Percentiles rank a stretch among this genome's conserved stretches.
These are phyloP conservation scores for Lanistes nyassanus DNA, from an alignment of 1,140 invertebrate species.

Conservation along the genomic window DNA sequence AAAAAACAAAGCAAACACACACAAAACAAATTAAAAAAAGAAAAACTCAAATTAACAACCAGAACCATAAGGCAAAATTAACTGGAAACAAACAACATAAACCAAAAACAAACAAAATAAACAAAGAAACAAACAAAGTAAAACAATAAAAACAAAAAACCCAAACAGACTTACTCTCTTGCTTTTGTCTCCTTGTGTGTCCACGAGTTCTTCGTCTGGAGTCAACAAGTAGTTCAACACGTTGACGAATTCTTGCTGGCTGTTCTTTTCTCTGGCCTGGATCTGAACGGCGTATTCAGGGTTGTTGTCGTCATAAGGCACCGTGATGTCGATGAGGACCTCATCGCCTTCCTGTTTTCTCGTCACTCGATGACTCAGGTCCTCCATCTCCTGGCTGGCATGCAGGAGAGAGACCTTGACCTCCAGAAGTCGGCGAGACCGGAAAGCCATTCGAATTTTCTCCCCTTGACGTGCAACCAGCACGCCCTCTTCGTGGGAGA, in stretches of 20 bases:
- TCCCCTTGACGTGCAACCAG: constrained; percentile 12
- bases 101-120: too few species aligned
- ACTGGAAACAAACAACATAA: too few species aligned
- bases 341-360: background rate
- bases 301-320: constrained; percentile 2
- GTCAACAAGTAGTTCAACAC: constrained; percentile 24
- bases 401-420: constrained; percentile 7
- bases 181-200: background rate
- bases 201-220: constrained; percentile 1
- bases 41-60: too few species aligned
- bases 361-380: background rate
- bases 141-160: too few species aligned
- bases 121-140: background rate
- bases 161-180: background rate
- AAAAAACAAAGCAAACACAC: too few species aligned
- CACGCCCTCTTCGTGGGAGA: constrained; percentile 9
- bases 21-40: too few species aligned
- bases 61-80: too few species aligned
- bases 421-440: background rate
- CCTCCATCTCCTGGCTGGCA: background rate
- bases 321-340: background rate
- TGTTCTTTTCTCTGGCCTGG: constrained; percentile 7
- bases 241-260: constrained; percentile 6
- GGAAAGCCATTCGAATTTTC: constrained; percentile 13
- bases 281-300: constrained; percentile 19